Base-by-base conservation (phyloP, 2,797 vertebrate species). In the Molothrus ater region DNA sequence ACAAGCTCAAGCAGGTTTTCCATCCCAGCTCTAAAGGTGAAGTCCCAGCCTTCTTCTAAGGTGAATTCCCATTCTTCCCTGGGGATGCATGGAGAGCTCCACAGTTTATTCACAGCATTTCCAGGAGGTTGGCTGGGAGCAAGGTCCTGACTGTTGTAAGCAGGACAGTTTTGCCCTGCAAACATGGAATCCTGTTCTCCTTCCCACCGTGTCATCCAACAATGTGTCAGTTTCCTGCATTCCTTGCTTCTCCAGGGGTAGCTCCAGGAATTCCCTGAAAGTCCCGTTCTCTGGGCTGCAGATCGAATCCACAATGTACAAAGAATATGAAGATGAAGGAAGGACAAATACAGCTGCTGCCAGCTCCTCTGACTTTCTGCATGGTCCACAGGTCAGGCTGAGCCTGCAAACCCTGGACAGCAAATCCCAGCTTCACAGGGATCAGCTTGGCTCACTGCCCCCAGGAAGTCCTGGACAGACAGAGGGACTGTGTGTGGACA, bases 71-170 rank as follows among this genome's bases (percentile, higher is more conserved):
- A 0, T 47, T 73, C 36, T 16, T 72, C 24, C 24, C 17, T 1
- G 4, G 65, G 54, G 75, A 84, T 2, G 13, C 34, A 16, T 0
- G 0, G 45, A 72, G 29, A 51, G 20, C 64, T 81, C 53, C 7
- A 11, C 24, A 69, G 64, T 36, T 69, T 15, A 2, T 61, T 54
- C 32, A 80, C 22, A 59, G 24, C 0, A 0, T n/a, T 61, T 78
- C 48, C 81, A 64, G 17, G 34, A 65, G 45, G 31, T 1, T 38
- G 65, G 38, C 29, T 26, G 26, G 48, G 64, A 80, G 26, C 36
- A 47, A 31, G 56, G 21, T 64, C 13, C 63, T 34, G 18, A 34
- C 9, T 28, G 31, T 18, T 57, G 3, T 40, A 51, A 81, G 25
- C 4, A 2, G 19, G 34, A 14, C 16, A 63, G 40, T 28, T 82